phyloP scores from a whole-genome alignment of 2,797 vertebrate genomes.

The Leptatherina wallacei region DNA sequence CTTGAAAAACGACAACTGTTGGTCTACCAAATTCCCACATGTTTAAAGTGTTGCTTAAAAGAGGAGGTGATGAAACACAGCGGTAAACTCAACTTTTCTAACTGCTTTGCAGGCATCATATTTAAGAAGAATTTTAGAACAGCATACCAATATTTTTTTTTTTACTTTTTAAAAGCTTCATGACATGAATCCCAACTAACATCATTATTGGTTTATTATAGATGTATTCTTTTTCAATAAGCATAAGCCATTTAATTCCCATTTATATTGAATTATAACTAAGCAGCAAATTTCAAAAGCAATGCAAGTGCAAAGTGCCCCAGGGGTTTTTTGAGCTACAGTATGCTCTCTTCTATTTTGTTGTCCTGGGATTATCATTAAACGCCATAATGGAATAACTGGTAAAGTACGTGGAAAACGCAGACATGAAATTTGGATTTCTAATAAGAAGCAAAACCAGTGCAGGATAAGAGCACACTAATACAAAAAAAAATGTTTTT shows the following conservation, averaged over 20 bases:
- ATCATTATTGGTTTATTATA: conserved; percentile 13
- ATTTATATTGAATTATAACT: conserved; percentile 17
- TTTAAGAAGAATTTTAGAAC: neutral
- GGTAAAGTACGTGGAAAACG: conserved; percentile 20
- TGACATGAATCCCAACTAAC: neutral
- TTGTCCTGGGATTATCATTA: conserved; percentile 14
- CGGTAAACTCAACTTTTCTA: neutral
- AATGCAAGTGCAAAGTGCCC: conserved; percentile 18
- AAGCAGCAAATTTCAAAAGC: conserved; percentile 29
- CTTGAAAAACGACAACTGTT: neutral
- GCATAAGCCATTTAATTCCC: conserved; percentile 11
- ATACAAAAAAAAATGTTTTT: conserved; percentile 11
- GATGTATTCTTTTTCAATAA: neutral
- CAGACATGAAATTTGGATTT: conserved; percentile 8
- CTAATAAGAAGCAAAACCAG: conserved; percentile 4
- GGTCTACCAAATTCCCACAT: conserved; percentile 2
- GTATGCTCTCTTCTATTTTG: neutral
- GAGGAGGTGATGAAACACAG: conserved; percentile 8
- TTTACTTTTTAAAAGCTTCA: too few species aligned
- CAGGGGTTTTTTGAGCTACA: conserved; percentile 21
- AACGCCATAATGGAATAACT: conserved; percentile 22
- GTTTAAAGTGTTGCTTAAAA: neutral
- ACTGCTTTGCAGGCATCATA: neutral
- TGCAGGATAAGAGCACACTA: conserved; percentile 19
- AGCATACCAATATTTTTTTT: too few species aligned